A percentile compares a stretch with the other conserved stretches of the same genome.
phyloP scores from a whole-genome alignment of 2,797 vertebrate species.

The Chaunax sp. region DNA sequence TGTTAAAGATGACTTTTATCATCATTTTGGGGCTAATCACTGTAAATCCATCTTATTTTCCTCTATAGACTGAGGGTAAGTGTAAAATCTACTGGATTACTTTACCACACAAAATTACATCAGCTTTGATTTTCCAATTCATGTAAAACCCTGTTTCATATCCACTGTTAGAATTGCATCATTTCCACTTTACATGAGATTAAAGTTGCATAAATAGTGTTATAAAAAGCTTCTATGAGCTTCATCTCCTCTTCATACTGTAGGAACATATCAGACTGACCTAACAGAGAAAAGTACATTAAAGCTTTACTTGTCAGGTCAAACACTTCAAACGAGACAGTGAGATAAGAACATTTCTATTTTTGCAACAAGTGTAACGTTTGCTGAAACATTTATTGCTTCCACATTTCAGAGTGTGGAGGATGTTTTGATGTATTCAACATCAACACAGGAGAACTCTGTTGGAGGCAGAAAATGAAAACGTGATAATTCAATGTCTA shows the following conservation, averaged over 20 bases:
- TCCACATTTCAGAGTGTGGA: no score
- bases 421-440: no score
- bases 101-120: slow-evolving; percentile 3
- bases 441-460: no score
- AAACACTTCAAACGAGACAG: not conserved
- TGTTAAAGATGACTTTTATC: not conserved
- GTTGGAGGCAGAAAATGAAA: no score
- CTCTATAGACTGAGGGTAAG: not conserved
- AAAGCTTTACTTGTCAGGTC: not conserved
- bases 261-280: not conserved
- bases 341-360: no score
- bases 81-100: slow-evolving; percentile 30
- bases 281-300: not conserved
- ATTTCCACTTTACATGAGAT: slow-evolving; percentile 38
- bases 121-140: slow-evolving; percentile 43
- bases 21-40: not conserved
- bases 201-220: slow-evolving; percentile 37
- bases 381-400: no score
- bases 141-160: slow-evolving; percentile 47
- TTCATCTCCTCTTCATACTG: not conserved
- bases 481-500: no score
- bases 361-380: no score
- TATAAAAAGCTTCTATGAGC: slow-evolving; percentile 16
- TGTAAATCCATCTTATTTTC: slow-evolving; percentile 14
- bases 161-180: slow-evolving; percentile 33